These are phyloP conservation scores for Nephrotoma guestfalica DNA, from an alignment of 2,888 invertebrate genomes.

Conservation along the genomic window DNA sequence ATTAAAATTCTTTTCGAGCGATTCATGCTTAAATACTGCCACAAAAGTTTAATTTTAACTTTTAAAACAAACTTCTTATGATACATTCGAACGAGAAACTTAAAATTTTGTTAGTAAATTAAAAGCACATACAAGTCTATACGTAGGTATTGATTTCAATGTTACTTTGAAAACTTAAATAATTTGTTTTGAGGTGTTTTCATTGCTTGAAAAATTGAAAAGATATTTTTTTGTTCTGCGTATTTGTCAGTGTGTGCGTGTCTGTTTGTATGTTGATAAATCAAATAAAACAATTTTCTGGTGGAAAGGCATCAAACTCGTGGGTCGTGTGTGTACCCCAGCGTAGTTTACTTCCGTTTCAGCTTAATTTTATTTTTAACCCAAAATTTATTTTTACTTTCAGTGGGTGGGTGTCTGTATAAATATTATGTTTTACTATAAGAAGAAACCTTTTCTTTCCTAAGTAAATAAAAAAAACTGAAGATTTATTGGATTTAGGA, in stretches of 20 bases:
- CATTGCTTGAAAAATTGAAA: background rate
- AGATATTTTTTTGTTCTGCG: background rate
- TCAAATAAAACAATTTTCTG: background rate
- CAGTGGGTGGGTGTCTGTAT: background rate
- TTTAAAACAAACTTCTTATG: background rate
- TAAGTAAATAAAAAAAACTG: background rate
- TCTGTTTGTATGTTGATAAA: background rate
- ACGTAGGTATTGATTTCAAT: background rate
- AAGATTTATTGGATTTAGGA: background rate
- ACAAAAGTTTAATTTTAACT: background rate
- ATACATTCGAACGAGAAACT: background rate
- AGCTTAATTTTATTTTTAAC: background rate
- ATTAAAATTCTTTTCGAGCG: background rate
- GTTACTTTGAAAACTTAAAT: background rate
- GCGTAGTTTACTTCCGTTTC: background rate
- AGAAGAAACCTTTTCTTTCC: background rate
- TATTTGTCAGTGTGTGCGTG: background rate
- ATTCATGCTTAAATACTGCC: background rate
- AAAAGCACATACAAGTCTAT: background rate
- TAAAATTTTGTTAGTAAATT: background rate
- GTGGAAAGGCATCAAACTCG: too few species aligned
- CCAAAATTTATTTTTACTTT: background rate
- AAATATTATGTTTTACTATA: background rate
- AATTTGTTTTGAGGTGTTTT: background rate
- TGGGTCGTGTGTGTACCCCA: background rate